phyloP scores from a whole-genome alignment of 1,140 invertebrate species.

The Lerema accius region DNA sequence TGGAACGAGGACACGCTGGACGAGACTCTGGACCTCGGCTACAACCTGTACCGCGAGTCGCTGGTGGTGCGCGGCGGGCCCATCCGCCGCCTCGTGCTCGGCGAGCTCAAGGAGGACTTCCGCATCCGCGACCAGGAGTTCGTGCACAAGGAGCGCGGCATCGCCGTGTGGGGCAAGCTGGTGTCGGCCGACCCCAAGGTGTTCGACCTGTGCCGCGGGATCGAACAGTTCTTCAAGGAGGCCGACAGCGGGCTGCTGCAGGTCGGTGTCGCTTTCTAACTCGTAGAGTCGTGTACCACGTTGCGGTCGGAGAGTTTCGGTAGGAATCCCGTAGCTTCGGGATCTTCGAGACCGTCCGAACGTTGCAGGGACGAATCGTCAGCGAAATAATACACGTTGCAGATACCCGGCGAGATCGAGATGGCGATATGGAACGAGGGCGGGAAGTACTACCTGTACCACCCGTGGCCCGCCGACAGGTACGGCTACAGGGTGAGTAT shows the following conservation, averaged over 20 bases:
- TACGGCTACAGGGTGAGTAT: constrained; percentile 58
- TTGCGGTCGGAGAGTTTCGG: no score
- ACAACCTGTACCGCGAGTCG: constrained; percentile 67
- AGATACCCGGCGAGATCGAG: constrained; percentile 73
- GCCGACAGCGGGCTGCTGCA: constrained; percentile 66
- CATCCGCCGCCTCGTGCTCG: constrained; percentile 62
- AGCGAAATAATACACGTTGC: no score
- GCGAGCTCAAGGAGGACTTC: constrained; percentile 65
- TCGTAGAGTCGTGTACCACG: no score
- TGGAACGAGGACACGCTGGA: constrained; percentile 74
- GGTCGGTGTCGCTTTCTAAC: constrained; percentile 42
- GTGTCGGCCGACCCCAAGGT: constrained; percentile 58
- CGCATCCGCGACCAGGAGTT: constrained; percentile 65
- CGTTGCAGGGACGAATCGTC: no score
- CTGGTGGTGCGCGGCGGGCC: constrained; percentile 64
- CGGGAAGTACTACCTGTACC: constrained; percentile 68
- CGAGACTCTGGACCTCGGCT: constrained; percentile 68
- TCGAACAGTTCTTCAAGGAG: constrained; percentile 70
- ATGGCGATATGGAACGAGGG: constrained; percentile 70
- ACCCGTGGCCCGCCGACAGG: constrained; percentile 72
- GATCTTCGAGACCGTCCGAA: no score
- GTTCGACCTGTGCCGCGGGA: constrained; percentile 61
- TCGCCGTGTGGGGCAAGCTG: constrained; percentile 72
- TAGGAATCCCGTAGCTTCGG: no score
- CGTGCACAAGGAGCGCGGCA: constrained; percentile 63